Percentiles rank a stretch among this genome's conserved stretches.
Evolutionary conservation across 2,797 vertebrate genomes (phyloP).

Genomic region (Brachyalestes nurse): DNA sequence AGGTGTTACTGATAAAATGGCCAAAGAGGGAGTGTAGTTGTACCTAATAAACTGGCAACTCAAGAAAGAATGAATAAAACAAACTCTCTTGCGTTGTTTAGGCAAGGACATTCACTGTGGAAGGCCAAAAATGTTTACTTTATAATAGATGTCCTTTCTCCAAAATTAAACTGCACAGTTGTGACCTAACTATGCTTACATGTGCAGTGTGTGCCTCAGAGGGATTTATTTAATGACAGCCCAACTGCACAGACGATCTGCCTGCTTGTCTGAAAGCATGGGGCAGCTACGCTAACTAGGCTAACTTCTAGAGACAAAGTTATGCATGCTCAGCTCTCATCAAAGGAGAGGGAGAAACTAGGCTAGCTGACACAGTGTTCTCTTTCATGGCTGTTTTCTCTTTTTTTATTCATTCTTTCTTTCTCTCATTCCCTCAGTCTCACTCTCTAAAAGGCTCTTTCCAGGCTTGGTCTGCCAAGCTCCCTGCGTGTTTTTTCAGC

Average conservation of each 20-base stretch:
- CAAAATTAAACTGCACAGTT: background rate
- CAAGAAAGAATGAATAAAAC: too few relatives aligned
- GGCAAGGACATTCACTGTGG: background rate
- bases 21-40: background rate
- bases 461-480: constrained; percentile 71
- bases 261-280: constrained; percentile 14
- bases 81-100: background rate
- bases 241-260: background rate
- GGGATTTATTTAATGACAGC: background rate
- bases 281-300: constrained; percentile 12
- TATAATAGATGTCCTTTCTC: background rate
- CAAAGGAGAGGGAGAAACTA: constrained; percentile 35
- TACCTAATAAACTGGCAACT: background rate
- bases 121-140: background rate
- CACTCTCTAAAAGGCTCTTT: constrained; percentile 27
- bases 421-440: constrained; percentile 30
- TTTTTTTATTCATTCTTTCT: constrained; percentile 36
- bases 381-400: constrained; percentile 67
- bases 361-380: constrained; percentile 68
- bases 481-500: constrained; percentile 75
- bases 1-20: background rate
- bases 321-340: constrained; percentile 66
- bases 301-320: constrained; percentile 21
- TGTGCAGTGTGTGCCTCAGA: background rate
- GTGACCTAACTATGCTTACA: background rate